phyloP scores from a whole-genome alignment of 2,113 vertebrate genomes.

The Aldabrachelys gigantea region DNA sequence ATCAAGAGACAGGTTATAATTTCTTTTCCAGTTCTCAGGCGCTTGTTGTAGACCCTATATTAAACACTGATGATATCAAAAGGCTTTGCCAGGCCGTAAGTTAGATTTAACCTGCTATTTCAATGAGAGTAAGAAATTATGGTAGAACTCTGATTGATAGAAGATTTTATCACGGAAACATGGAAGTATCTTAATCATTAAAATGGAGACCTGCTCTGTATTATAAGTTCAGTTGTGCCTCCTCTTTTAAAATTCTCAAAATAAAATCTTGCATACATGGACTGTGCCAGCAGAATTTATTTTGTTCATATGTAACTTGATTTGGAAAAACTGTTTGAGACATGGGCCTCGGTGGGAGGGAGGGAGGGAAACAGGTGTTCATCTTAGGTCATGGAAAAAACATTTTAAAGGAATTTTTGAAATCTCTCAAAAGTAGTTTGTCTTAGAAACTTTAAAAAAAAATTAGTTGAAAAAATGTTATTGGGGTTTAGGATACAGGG shows the following conservation, averaged over 20 bases:
- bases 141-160: background rate
- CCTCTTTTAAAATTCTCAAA: slow-evolving; percentile 13
- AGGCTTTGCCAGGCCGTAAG: background rate
- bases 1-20: background rate
- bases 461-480: background rate
- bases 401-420: background rate
- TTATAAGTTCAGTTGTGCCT: background rate
- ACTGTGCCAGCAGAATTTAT: background rate
- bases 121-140: slow-evolving; percentile 21
- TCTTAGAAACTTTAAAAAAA: background rate
- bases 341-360: background rate
- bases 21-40: background rate
- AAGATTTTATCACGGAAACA: background rate
- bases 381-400: background rate
- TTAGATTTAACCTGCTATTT: slow-evolving; percentile 2
- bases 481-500: background rate
- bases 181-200: background rate
- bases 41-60: background rate
- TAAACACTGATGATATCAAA: background rate
- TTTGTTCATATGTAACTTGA: background rate
- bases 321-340: slow-evolving; percentile 34
- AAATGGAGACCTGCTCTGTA: background rate
- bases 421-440: slow-evolving; percentile 14
- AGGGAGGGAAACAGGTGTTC: background rate
- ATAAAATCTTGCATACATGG: slow-evolving; percentile 1